A percentile compares a stretch with the other conserved stretches of the same genome.
phyloP scores from a whole-genome alignment of 2,113 vertebrate genomes.

The Cheirogaleus medius region DNA sequence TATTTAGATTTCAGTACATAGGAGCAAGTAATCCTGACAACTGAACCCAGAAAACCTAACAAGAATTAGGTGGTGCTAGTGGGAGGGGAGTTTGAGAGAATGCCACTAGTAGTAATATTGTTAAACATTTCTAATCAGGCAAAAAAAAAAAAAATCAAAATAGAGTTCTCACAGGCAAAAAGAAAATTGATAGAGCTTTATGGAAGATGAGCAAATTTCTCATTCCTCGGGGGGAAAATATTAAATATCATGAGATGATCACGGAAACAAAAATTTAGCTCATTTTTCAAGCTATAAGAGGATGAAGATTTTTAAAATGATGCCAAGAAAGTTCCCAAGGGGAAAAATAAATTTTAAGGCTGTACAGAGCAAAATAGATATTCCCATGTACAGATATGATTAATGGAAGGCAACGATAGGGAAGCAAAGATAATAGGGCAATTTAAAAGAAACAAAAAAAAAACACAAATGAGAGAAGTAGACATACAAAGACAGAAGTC shows the following conservation, averaged over 20 bases:
- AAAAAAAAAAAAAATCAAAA: constrained; percentile 39
- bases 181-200: neutral
- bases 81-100: neutral
- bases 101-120: neutral
- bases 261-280: constrained; percentile 1
- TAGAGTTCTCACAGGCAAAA: constrained; percentile 25
- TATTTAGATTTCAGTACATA: neutral
- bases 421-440: neutral
- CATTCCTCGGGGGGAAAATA: neutral
- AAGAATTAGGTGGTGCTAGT: neutral
- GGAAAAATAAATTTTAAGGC: constrained; percentile 43
- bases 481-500: neutral
- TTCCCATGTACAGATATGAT: constrained; percentile 13
- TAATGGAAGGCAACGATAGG: neutral
- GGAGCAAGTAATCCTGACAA: neutral
- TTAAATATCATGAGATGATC: constrained; percentile 52
- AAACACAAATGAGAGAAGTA: neutral
- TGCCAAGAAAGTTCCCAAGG: constrained; percentile 33
- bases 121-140: constrained; percentile 3
- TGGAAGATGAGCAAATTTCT: constrained; percentile 19
- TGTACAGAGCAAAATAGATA: constrained; percentile 39
- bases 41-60: neutral
- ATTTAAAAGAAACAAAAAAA: constrained; percentile 21
- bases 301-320: constrained; percentile 51
- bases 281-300: constrained; percentile 58